Conservation (phyloP, 1,140 invertebrate species). For the Trichonephila clavipes region DNA sequence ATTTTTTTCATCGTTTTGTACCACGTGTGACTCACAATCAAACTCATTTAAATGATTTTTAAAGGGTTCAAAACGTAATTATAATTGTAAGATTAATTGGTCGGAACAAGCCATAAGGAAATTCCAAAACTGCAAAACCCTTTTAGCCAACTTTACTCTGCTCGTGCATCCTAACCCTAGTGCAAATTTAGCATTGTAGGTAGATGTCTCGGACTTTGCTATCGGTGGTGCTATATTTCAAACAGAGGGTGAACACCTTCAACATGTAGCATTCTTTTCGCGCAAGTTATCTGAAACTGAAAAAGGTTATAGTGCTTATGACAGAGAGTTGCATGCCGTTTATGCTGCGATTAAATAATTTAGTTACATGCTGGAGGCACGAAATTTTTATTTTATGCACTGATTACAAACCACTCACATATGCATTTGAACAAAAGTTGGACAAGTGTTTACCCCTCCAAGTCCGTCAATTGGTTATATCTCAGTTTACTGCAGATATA, state of each 20-base stretch:
- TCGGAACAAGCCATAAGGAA: not conserved
- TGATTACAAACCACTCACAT: constrained; percentile 79
- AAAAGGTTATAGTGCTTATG: constrained; percentile 81
- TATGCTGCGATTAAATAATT: no score
- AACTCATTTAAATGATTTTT: no score
- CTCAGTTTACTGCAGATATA: no score
- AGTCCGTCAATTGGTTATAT: no score
- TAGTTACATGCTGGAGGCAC: constrained; percentile 79
- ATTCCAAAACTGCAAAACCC: constrained; percentile 15
- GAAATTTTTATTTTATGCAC: constrained; percentile 78
- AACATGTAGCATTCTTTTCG: constrained; percentile 79
- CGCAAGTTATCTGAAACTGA: no score
- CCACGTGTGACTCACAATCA: not conserved
- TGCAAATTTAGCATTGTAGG: not conserved
- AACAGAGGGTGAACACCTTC: not conserved
- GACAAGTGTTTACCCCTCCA: no score
- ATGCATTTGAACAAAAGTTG: constrained; percentile 75
- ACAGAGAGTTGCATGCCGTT: constrained; percentile 82
- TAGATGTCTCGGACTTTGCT: constrained; percentile 30
- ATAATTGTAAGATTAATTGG: constrained; percentile 68
- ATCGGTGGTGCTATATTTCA: not conserved
- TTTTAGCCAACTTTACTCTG: not conserved
- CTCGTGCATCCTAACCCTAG: no score
- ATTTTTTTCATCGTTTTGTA: constrained; percentile 27
- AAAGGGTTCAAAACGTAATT: no score